These are phyloP conservation scores for Artibeus jamaicensis DNA, from an alignment of 2,797 vertebrate genomes.

Conservation along the genomic window DNA sequence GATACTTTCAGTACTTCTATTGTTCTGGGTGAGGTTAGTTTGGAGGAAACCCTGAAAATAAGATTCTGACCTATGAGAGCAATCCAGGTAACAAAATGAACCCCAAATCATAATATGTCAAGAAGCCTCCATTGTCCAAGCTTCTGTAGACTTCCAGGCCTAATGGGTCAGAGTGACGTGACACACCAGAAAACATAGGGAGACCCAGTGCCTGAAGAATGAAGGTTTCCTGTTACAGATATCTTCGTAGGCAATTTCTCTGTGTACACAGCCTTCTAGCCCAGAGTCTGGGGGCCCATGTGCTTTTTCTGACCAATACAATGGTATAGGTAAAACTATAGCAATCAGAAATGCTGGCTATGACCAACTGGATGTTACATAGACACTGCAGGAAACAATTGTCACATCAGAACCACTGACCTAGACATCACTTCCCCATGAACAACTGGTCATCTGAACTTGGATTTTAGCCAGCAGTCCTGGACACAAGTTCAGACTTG, in stretches of 20 bases:
- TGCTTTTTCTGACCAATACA: not conserved
- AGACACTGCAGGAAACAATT: not conserved
- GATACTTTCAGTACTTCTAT: not conserved
- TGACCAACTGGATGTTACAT: not conserved
- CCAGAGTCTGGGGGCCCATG: not conserved
- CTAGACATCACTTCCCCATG: not conserved
- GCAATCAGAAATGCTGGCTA: not conserved
- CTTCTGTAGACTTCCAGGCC: not conserved
- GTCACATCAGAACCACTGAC: not conserved
- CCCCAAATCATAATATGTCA: not conserved
- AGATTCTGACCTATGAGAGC: not conserved
- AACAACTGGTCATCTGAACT: not conserved
- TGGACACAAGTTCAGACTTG: not conserved
- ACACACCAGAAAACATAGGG: not conserved
- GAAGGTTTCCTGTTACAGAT: not conserved
- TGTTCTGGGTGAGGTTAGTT: not conserved
- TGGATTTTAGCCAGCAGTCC: not conserved
- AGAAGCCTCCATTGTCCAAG: not conserved
- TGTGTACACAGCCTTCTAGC: not conserved
- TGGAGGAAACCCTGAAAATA: not conserved
- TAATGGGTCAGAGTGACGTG: not conserved
- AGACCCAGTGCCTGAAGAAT: not conserved
- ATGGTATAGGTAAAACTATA: not conserved
- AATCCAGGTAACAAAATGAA: not conserved
- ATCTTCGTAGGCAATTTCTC: rapidly evolving